These are phyloP conservation scores for Nipponia nippon DNA, from an alignment of 2,113 vertebrate species.

Conservation along the genomic window DNA sequence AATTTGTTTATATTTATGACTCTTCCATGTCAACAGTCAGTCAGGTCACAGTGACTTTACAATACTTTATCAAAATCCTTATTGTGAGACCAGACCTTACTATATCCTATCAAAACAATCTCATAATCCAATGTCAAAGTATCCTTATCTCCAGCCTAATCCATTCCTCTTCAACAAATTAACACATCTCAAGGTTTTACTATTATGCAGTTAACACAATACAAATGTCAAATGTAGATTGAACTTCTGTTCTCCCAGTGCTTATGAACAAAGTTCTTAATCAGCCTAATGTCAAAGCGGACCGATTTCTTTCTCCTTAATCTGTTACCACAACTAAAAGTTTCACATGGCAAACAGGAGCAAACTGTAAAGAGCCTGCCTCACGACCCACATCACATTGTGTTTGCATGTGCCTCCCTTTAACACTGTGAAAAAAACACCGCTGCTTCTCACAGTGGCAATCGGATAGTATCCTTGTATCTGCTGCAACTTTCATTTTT, in stretches of 20 bases:
- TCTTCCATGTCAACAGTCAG: not conserved
- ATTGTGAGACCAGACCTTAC: not conserved
- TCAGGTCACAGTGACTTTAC: not conserved
- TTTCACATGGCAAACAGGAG: not conserved
- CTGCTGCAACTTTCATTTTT: not conserved
- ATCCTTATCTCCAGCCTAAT: not conserved
- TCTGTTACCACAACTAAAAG: not conserved
- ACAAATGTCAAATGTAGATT: not conserved
- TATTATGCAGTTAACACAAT: not conserved
- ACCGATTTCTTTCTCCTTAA: not conserved
- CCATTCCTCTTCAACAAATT: not conserved
- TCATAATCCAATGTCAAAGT: not conserved
- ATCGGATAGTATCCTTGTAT: not conserved
- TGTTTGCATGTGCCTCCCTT: fast-evolving
- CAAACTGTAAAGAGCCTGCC: not conserved
- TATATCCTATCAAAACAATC: not conserved
- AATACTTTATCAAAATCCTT: not conserved
- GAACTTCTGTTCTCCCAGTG: not conserved
- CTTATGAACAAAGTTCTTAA: not conserved
- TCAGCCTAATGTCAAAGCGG: not conserved
- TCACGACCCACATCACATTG: not conserved
- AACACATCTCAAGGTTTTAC: not conserved
- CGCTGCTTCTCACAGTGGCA: not conserved
- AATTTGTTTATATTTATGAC: not conserved
- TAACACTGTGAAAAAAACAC: fast-evolving